These are phyloP conservation scores for Melanerpes formicivorus DNA, from an alignment of 2,113 vertebrate species.

Conservation along the genomic window DNA sequence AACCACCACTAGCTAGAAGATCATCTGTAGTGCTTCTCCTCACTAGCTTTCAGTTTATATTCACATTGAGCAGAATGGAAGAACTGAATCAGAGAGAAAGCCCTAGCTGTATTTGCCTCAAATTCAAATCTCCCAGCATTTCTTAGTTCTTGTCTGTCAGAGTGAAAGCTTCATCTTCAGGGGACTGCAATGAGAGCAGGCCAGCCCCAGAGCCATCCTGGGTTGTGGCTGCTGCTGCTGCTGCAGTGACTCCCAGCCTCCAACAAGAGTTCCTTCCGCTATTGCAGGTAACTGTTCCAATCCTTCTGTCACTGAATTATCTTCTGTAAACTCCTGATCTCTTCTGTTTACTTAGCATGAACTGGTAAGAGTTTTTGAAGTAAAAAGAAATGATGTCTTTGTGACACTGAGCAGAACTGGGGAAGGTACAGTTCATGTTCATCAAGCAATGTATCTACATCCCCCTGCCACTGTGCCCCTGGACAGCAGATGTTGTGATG, in stretches of 20 bases:
- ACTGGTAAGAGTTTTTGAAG: neutral
- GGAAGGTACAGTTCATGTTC: neutral
- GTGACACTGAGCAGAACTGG: neutral
- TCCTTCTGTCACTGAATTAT: neutral
- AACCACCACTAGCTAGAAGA: neutral
- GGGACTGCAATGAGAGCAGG: neutral
- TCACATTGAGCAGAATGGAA: neutral
- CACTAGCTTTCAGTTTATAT: neutral
- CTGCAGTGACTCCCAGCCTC: no score
- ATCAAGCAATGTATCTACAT: accelerated
- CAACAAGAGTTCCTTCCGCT: neutral
- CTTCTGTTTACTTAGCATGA: neutral
- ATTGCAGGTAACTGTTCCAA: neutral
- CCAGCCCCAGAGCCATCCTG: no score
- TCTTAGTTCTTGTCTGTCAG: neutral
- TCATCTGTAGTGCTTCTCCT: neutral
- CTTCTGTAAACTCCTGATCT: neutral
- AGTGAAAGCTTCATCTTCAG: neutral
- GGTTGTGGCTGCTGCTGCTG: no score
- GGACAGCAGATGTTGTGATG: neutral
- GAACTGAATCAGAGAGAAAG: neutral
- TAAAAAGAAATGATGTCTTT: neutral
- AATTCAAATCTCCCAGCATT: neutral
- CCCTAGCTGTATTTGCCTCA: neutral
- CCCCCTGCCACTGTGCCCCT: accelerated